Conservation (phyloP, 2,113 vertebrate species). For the Rattus norvegicus region DNA sequence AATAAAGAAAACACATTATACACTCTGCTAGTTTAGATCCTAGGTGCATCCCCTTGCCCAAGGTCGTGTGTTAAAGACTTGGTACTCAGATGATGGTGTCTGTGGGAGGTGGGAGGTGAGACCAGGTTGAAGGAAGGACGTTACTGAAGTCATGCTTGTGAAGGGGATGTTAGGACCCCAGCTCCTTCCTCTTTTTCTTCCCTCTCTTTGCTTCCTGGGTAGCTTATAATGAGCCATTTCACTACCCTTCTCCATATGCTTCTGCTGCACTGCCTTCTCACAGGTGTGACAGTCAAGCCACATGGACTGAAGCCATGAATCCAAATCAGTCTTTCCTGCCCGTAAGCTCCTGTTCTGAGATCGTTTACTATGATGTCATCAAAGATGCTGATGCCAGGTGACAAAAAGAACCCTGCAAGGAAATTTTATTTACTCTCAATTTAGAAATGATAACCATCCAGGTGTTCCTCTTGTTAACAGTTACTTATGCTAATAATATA, state of each 20-base stretch:
- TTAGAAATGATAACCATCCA: neutral
- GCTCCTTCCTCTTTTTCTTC: neutral
- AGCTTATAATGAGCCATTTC: neutral
- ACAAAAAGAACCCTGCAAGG: neutral
- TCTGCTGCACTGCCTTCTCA: neutral
- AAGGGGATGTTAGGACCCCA: neutral
- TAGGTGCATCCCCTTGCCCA: neutral
- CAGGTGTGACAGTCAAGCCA: neutral
- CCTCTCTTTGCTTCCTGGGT: neutral
- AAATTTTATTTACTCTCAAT: slow-evolving; percentile 3
- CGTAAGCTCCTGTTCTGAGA: neutral
- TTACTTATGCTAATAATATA: neutral
- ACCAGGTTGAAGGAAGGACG: neutral
- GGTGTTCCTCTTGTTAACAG: neutral
- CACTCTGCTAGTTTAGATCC: neutral
- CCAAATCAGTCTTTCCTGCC: neutral
- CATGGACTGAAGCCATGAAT: neutral
- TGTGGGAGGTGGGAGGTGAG: neutral
- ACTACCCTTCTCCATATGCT: too few relatives aligned
- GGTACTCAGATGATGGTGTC: neutral
- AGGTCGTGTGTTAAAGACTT: neutral
- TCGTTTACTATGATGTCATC: neutral
- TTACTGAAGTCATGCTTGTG: neutral
- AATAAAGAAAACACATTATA: neutral
- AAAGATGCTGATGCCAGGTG: neutral